A percentile compares a stretch with the other conserved stretches of the same genome.
Evolutionary conservation across 1,140 invertebrate species (phyloP).

Genomic region (Brachionus sp.): DNA sequence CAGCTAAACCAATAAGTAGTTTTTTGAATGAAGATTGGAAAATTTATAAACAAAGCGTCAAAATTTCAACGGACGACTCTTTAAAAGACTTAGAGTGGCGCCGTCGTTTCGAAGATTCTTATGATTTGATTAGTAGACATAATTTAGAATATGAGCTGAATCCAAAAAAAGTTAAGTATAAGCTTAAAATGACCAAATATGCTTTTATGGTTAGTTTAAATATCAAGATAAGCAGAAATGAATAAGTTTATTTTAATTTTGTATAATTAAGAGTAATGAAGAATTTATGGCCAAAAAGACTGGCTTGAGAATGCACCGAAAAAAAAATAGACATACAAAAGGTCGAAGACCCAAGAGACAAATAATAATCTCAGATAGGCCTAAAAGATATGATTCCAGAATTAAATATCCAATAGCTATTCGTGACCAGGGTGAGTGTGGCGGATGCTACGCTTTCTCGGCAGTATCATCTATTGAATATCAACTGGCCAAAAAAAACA

Average conservation of each 20-base stretch:
- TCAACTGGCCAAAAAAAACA: not conserved
- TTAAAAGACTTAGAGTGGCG: not conserved
- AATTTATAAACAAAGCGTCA: not conserved
- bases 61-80: not conserved
- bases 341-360: not conserved
- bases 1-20: not conserved
- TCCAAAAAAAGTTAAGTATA: not conserved
- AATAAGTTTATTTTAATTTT: not conserved
- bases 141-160: slow-evolving; percentile 25
- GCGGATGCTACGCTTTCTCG: slow-evolving; percentile 56
- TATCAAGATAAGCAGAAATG: not conserved
- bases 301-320: not conserved
- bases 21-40: slow-evolving; percentile 6
- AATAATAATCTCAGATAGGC: not conserved
- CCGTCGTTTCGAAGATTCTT: not conserved
- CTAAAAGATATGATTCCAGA: not conserved
- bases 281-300: slow-evolving; percentile 1
- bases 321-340: not conserved
- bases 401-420: slow-evolving; percentile 49
- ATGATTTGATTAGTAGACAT: slow-evolving; percentile 1
- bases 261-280: not conserved
- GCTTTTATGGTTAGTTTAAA: not conserved
- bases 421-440: slow-evolving; percentile 60
- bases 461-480: slow-evolving; percentile 47
- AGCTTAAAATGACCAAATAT: slow-evolving; percentile 1